These are phyloP conservation scores for Iselma pallidipennis DNA, from an alignment of 2,888 invertebrate genomes.

Conservation along the genomic window DNA sequence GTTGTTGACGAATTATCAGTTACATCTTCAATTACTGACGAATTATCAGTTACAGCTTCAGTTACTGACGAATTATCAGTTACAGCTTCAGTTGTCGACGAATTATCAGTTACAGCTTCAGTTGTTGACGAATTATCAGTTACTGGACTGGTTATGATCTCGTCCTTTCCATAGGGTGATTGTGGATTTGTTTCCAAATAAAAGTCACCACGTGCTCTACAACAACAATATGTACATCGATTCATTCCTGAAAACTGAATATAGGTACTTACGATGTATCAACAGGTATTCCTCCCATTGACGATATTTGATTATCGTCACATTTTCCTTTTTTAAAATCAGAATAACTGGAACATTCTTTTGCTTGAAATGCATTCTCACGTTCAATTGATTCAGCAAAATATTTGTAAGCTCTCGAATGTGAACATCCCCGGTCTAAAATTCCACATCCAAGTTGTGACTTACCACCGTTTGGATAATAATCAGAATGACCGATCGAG, in stretches of 20 bases:
- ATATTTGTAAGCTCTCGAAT: conserved; percentile 53
- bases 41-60: too few species aligned
- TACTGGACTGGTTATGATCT: too few species aligned
- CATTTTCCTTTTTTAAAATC: conserved; percentile 26
- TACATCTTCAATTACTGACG: too few species aligned
- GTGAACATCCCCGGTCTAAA: conserved; percentile 55
- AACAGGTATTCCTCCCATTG: conserved; percentile 29
- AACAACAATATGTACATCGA: too few species aligned
- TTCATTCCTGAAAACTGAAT: too few species aligned
- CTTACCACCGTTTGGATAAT: conserved; percentile 50
- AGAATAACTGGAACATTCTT: conserved; percentile 23
- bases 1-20: too few species aligned
- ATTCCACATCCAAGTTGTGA: conserved; percentile 49
- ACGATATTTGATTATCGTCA: conserved; percentile 17
- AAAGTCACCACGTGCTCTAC: conserved; percentile 60
- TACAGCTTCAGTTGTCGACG: too few species aligned
- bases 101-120: too few species aligned
- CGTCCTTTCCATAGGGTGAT: conserved; percentile 55
- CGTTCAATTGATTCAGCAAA: conserved; percentile 54
- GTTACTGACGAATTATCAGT: too few species aligned
- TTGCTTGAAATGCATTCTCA: conserved; percentile 25
- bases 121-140: too few species aligned
- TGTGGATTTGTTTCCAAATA: conserved; percentile 64
- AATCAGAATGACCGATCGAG: conserved; percentile 48
- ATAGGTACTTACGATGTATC: conserved; percentile 22